Base-by-base conservation (phyloP, 1,140 invertebrate genomes). In the Leptoteleia sp. region DNA sequence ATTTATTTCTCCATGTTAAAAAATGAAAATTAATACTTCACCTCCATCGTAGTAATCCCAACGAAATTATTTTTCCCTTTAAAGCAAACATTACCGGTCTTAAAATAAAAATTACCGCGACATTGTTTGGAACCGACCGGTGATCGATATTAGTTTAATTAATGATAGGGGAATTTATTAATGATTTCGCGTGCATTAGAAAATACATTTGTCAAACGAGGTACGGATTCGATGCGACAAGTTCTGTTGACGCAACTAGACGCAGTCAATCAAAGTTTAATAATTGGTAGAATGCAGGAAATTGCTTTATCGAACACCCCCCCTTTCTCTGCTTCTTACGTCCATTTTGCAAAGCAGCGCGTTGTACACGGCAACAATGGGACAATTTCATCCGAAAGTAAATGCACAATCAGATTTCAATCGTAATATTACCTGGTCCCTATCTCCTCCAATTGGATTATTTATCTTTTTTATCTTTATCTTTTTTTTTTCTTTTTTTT, bases 231-330 rank as follows among this genome's bases (percentile, higher is more conserved):
- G 9, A 13, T 22, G 16, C 7, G 19, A 42, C 33, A 62, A 48
- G 43, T 48, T 52, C 45, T 40, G 37, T 40, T 22, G 57, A 62
- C 31, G 42, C 25, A 64, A 42, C 59, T 22, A 42, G 22, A 50
- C 17, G 29, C 31, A 64, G 31, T 48, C 45, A 40, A 64, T 48
- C 59, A 64, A 50, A 64, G 33, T 64, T 48, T 64, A 50, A 64
- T 64, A 64, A 64, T 64, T 64, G 59, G 45, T 40, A 16, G 43
- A 50, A 50, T 45, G 45, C 13, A 38, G 59, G 45, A 50, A 64
- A 64, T 64, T 64, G 45, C 59, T 64, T 40, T 50, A 48, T 64
- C 59, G 31, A 40, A 9, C 22, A 38, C 15, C 31, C 19, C 33
- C 0, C 33, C n/a, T n/a, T n/a, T 25, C 19, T n/a, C 9, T 33